These are phyloP conservation scores for Darevskia mixta DNA, from an alignment of 2,797 vertebrate species.

Conservation along the genomic window DNA sequence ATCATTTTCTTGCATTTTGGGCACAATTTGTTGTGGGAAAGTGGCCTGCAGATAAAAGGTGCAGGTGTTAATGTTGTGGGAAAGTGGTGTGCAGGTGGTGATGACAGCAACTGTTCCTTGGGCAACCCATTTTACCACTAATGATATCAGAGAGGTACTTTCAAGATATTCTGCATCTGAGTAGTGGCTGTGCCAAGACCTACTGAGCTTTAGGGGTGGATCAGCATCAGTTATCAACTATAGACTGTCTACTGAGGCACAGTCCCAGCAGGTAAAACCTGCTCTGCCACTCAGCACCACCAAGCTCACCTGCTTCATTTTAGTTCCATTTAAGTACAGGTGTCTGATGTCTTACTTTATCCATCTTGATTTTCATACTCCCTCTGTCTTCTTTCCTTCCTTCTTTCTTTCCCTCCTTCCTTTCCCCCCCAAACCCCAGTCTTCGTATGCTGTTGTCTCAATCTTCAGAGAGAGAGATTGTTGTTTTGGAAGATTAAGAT, in stretches of 20 bases:
- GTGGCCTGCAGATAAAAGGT: too few relatives aligned
- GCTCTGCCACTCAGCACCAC: not conserved
- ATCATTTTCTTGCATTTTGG: not conserved
- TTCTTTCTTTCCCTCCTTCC: constrained; percentile 18
- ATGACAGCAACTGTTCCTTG: not conserved
- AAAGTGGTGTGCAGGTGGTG: too few relatives aligned
- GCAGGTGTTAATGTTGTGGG: not conserved
- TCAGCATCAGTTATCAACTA: not conserved
- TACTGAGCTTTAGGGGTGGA: not conserved
- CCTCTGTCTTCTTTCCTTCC: constrained; percentile 47
- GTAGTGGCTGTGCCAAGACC: not conserved
- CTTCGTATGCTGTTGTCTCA: constrained; percentile 70
- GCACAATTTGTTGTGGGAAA: too few relatives aligned
- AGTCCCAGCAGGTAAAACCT: not conserved
- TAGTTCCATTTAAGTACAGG: constrained; percentile 18
- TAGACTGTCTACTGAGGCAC: not conserved
- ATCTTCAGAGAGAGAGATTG: constrained; percentile 74
- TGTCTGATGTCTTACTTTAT: constrained; percentile 63
- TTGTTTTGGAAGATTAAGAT: constrained; percentile 76
- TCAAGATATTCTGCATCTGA: not conserved
- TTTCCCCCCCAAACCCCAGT: not conserved
- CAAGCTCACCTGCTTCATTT: not conserved
- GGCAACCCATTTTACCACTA: not conserved
- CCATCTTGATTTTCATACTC: constrained; percentile 29
- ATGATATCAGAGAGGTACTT: not conserved